Evolutionary conservation across 2,797 vertebrate species (phyloP).

Genomic region (Coracias cyanogaster): DNA sequence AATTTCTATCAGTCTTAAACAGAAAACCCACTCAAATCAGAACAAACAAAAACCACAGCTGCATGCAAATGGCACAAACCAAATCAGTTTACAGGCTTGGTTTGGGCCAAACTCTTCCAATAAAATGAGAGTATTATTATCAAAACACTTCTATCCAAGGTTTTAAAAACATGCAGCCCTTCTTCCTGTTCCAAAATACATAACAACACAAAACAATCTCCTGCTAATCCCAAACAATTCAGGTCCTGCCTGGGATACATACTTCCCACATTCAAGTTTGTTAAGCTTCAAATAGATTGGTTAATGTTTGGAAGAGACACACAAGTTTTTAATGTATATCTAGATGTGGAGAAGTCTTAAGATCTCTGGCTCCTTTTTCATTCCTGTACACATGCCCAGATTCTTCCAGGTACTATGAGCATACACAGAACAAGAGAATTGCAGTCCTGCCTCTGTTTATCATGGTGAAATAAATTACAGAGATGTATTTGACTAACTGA

Average conservation of each 20-base stretch:
- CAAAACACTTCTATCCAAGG: not conserved
- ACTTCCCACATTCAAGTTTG: not conserved
- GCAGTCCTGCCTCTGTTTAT: not conserved
- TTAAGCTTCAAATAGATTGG: not conserved
- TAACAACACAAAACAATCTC: not conserved
- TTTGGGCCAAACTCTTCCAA: not conserved
- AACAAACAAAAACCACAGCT: not conserved
- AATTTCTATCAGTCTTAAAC: constrained; percentile 1
- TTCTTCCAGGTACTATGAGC: not conserved
- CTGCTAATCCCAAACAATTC: not conserved
- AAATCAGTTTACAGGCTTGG: not conserved
- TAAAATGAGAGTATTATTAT: not conserved
- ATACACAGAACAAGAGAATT: not conserved
- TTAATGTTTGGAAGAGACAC: not conserved
- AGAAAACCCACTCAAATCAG: not conserved
- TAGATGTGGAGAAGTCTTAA: not conserved
- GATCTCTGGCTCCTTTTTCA: not conserved
- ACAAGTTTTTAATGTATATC: not conserved
- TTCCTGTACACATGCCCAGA: not conserved
- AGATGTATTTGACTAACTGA: not conserved
- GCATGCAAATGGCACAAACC: not conserved
- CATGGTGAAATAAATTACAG: not conserved
- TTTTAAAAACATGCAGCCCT: not conserved
- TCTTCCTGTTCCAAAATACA: not conserved
- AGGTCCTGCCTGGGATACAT: not conserved